Conservation (phyloP, 2,113 vertebrate genomes). For the Thamnophis sirtalis region DNA sequence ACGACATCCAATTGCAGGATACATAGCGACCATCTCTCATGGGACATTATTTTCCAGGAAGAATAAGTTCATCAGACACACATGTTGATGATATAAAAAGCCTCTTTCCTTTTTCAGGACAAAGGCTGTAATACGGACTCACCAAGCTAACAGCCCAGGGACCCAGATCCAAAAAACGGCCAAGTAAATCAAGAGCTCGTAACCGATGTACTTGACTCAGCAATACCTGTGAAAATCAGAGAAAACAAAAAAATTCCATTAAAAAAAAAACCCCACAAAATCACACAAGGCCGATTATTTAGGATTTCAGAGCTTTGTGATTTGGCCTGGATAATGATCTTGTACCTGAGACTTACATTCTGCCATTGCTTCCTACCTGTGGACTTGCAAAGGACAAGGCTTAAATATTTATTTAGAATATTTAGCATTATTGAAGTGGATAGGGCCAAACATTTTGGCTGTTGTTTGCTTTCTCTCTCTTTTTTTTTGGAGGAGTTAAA, state of each 20-base stretch:
- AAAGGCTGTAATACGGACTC: constrained; percentile 12
- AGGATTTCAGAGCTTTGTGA: not conserved
- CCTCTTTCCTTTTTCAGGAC: accelerated
- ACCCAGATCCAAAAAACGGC: constrained; percentile 92
- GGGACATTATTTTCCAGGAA: not conserved
- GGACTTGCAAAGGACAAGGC: not conserved
- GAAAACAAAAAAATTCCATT: accelerated
- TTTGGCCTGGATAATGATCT: not conserved
- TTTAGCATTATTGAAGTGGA: not conserved
- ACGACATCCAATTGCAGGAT: not conserved
- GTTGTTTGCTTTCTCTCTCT: not conserved
- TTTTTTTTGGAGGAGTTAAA: not conserved
- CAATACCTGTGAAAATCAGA: constrained; percentile 81
- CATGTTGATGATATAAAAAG: accelerated
- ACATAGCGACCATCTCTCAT: accelerated
- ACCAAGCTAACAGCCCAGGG: constrained; percentile 98
- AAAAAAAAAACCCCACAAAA: not conserved
- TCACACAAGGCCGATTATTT: not conserved
- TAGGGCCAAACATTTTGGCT: not conserved
- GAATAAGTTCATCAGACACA: not conserved
- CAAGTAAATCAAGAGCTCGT: constrained; percentile 89
- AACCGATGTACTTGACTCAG: constrained; percentile 95
- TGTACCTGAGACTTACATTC: not conserved
- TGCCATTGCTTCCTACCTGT: not conserved
- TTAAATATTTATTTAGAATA: not conserved